Evolutionary conservation across 2,888 invertebrate genomes (phyloP).

Genomic region (Biston stratarius): DNA sequence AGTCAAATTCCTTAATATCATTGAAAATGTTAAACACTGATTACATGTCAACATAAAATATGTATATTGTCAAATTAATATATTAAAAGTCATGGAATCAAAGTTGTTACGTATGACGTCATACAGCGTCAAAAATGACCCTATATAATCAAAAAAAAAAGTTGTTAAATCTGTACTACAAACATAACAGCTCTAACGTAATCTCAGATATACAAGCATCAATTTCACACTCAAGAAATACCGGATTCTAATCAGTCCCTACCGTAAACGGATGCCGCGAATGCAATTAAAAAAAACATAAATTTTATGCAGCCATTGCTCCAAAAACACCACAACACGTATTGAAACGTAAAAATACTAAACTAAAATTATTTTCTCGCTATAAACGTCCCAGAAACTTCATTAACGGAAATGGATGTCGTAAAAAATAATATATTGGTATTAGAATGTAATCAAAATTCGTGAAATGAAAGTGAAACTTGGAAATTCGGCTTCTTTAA

Average conservation of each 20-base stretch:
- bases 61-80: no score
- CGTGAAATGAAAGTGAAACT: constrained; percentile 45
- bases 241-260: constrained; percentile 34
- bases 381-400: constrained; percentile 40
- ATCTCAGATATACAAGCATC: constrained; percentile 9
- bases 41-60: no score
- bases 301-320: constrained; percentile 33
- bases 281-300: constrained; percentile 35
- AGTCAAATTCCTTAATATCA: no score
- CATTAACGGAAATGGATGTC: constrained; percentile 44
- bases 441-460: constrained; percentile 45
- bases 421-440: constrained; percentile 46
- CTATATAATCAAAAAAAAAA: no score
- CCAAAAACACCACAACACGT: constrained; percentile 17
- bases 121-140: no score
- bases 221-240: constrained; percentile 15
- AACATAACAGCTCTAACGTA: not conserved
- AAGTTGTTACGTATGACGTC: no score
- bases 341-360: constrained; percentile 34
- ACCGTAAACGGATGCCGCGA: constrained; percentile 27
- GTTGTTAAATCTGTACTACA: no score
- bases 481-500: constrained; percentile 37
- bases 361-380: constrained; percentile 44
- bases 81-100: no score
- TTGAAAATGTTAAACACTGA: no score